Evolutionary conservation across 2,113 vertebrate species (phyloP).

Genomic region (Tupaia tana): DNA sequence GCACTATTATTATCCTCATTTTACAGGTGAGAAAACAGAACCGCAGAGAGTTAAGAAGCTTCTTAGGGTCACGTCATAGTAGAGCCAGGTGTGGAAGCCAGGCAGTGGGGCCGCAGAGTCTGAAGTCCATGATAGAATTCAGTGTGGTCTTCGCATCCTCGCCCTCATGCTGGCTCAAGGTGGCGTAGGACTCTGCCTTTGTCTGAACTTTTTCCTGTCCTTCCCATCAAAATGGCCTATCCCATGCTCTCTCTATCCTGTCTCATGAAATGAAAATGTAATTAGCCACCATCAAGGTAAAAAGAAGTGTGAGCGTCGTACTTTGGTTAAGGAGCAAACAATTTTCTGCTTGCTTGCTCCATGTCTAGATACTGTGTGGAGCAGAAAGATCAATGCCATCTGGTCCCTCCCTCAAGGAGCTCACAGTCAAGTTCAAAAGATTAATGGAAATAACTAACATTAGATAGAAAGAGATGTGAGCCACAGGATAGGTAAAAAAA

Average conservation of each 20-base stretch:
- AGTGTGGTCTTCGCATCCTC: not conserved
- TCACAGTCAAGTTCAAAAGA: not conserved
- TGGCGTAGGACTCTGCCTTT: not conserved
- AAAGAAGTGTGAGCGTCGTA: not conserved
- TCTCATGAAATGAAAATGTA: not conserved
- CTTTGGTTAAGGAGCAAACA: not conserved
- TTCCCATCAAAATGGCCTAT: not conserved
- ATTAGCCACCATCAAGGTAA: not conserved
- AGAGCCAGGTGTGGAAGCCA: not conserved
- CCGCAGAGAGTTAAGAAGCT: not conserved
- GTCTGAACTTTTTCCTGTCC: not conserved
- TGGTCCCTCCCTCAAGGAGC: not conserved
- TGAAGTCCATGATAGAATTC: not conserved
- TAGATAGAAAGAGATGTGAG: not conserved
- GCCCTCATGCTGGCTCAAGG: not conserved
- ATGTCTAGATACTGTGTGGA: not conserved
- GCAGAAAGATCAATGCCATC: not conserved
- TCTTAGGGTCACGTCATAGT: not conserved
- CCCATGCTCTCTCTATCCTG: not conserved
- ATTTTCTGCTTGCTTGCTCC: not conserved
- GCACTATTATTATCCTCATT: not conserved
- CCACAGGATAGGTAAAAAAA: not conserved
- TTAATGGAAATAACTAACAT: not conserved
- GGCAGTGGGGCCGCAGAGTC: not conserved
- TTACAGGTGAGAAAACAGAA: not conserved